A percentile compares a stretch with the other conserved stretches of the same genome.
phyloP scores from a whole-genome alignment of 2,113 vertebrate species.

The Calonectris borealis region DNA sequence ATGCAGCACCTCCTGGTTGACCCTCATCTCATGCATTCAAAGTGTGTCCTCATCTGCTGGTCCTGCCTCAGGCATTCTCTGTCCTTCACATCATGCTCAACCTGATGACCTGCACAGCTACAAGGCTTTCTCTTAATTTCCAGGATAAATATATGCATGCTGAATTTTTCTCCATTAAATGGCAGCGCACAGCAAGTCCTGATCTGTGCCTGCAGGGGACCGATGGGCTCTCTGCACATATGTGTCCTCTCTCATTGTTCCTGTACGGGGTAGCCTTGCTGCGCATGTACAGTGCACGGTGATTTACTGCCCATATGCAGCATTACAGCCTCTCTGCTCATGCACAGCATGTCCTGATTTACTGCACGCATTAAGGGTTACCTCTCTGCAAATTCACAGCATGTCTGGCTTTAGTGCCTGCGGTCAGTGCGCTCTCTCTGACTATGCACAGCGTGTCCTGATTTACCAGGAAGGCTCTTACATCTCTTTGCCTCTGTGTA shows the following conservation, averaged over 20 bases:
- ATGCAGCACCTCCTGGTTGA: neutral
- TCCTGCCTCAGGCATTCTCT: neutral
- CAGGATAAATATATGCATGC: neutral
- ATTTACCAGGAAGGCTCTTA: neutral
- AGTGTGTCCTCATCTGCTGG: neutral
- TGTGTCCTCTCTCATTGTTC: neutral
- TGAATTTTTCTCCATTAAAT: neutral
- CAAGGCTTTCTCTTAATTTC: neutral
- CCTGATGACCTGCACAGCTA: neutral
- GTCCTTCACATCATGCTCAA: neutral
- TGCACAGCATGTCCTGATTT: neutral
- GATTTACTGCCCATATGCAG: neutral
- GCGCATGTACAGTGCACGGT: accelerated
- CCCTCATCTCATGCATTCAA: neutral
- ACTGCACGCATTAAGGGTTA: neutral
- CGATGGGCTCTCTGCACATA: accelerated
- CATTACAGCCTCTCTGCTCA: neutral
- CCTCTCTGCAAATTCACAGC: neutral
- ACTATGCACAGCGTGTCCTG: accelerated
- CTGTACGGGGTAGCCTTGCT: neutral
- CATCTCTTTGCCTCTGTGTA: neutral
- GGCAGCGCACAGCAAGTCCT: neutral
- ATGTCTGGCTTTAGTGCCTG: neutral
- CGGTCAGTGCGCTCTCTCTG: neutral
- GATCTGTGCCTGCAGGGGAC: neutral